These are phyloP conservation scores for Palythoa grandis DNA, from an alignment of 92 coral and sea anemone species.

Conservation along the genomic window DNA sequence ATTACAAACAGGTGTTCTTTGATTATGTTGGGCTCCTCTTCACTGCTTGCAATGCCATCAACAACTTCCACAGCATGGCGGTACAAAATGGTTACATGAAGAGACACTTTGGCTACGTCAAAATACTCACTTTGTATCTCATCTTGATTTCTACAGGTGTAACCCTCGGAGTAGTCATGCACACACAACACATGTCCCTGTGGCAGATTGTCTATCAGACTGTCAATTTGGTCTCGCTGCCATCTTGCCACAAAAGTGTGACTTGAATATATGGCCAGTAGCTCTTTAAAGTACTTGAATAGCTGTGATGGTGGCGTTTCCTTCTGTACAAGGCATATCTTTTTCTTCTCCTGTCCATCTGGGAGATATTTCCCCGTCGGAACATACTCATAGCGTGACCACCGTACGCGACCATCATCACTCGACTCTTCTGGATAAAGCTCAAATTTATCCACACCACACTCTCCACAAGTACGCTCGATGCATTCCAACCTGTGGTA, in stretches of 20 bases:
- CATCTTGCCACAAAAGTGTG: not conserved
- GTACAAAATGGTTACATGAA: conserved; percentile 3
- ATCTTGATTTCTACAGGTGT: conserved; percentile 7
- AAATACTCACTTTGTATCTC: not conserved
- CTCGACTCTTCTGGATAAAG: not conserved
- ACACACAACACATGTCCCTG: not conserved
- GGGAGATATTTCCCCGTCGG: not conserved
- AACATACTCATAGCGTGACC: conserved; percentile 10
- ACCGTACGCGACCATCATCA: not conserved
- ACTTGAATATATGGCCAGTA: not conserved
- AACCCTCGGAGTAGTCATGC: not conserved
- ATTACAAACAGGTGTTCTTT: not conserved
- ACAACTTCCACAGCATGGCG: not conserved
- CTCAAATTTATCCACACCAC: conserved; percentile 29
- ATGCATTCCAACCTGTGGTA: conserved; percentile 23
- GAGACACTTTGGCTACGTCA: conserved; percentile 1
- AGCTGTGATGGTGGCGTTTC: not conserved
- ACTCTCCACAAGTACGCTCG: conserved; percentile 23
- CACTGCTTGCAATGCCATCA: conserved; percentile 1
- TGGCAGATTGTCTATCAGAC: not conserved
- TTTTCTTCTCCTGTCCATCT: conserved; percentile 6
- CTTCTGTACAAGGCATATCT: not conserved
- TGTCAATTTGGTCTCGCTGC: not conserved
- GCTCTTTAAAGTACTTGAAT: not conserved
- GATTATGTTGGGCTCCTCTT: not conserved